phyloP scores from a whole-genome alignment of 2,113 vertebrate genomes.

The Hydrolagus affinis region DNA sequence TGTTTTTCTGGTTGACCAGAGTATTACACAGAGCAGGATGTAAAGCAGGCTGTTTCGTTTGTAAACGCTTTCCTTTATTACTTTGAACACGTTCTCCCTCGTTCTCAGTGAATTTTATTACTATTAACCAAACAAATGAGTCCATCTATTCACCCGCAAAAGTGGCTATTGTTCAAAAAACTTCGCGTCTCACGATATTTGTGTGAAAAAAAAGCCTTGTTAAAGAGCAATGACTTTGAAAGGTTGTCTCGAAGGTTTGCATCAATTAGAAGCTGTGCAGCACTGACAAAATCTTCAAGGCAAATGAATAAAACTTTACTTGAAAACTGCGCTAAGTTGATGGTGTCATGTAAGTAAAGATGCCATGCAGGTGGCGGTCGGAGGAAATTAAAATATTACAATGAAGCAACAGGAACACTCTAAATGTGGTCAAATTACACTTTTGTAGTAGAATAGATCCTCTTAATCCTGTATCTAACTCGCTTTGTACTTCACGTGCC shows the following conservation, averaged over 20 bases:
- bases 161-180: not conserved
- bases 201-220: not conserved
- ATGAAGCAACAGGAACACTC: too few species aligned
- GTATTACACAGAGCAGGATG: not conserved
- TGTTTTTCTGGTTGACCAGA: slow-evolving; percentile 29
- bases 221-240: not conserved
- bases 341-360: too few species aligned
- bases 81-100: not conserved
- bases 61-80: slow-evolving; percentile 2
- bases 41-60: slow-evolving; percentile 5
- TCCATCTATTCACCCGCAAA: not conserved
- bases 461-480: too few species aligned
- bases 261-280: not conserved
- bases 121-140: not conserved
- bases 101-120: not conserved
- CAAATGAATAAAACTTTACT: not conserved
- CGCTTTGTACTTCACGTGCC: too few species aligned
- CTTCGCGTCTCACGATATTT: not conserved
- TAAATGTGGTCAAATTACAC: too few species aligned
- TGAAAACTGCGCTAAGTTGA: too few species aligned
- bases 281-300: too few species aligned
- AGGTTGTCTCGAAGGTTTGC: not conserved
- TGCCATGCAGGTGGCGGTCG: too few species aligned
- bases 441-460: too few species aligned
- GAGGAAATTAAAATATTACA: too few species aligned